Base-by-base conservation (phyloP, 2,888 invertebrate species). In the Aspidiotus rigidus region DNA sequence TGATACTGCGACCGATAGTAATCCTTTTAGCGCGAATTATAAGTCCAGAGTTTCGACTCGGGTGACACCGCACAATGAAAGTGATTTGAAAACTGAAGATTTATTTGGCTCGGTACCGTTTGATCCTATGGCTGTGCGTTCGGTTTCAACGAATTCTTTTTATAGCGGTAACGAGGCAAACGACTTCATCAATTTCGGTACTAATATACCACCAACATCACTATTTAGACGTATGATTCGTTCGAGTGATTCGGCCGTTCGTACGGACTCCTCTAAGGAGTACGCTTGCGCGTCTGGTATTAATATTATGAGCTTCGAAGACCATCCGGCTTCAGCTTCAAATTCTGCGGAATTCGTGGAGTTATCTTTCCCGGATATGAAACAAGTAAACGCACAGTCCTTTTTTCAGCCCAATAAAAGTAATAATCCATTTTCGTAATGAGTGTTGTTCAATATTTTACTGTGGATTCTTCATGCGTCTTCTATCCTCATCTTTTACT, bases 241-340 rank as follows among this genome's bases (percentile, higher is more conserved):
- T 28, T 13, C 15, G n/a, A 44, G 44, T 67, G 28, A 42, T 17
- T 10, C 59, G 3, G 49, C 39, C 16, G n/a, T 60, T n/a, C 44
- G 28, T 10, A 9, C 40, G 9, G 41, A 55, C 39, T 56, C 40
- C 7, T 15, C 40, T 7, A 39, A 53, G 9, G 64, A 64, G 53
- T 64, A 64, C 55, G 55, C 15, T 11, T 10, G 15, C 2, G 16
- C 40, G 42, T 28, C 60, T 53, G 72, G 86, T 7, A 86, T 87
- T 75, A 86, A 85, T 74, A 87, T 87, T 74, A 84, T 87, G 85
- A 87, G 87, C 75, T 87, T 87, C 74, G 87, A 87, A 76, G 87
- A 87, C 77, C 86, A 86, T 75, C 84, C 85, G 2, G 85, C 84
- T 28, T 28, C 28, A 28, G 28, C 28, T 5, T 28, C 28, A 40